Base-by-base conservation (phyloP, 1,140 invertebrate species). In the Hyposmocoma kahamanoa region DNA sequence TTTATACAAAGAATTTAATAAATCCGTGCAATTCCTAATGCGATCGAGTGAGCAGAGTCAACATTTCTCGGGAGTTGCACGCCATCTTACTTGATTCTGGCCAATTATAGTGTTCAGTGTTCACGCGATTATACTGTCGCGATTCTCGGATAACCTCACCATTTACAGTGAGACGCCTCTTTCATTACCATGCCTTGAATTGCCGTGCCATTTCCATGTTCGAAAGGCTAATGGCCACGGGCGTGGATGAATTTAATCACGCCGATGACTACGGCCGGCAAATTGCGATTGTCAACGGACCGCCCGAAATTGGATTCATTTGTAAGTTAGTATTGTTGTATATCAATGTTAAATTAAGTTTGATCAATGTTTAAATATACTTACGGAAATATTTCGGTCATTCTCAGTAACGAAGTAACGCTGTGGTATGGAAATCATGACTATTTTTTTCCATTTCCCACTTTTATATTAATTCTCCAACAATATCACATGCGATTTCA, bases 1-100 rank as follows among this genome's bases (percentile, higher is more conserved):
- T 36, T 36, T 34, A 32, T 24, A 43, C 24, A 17, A 24, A 42
- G 39, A 50, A 59, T 53, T 54, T 50, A 59, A 41, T 56, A 60
- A 42, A 58, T 56, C 47, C 42, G 20, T 45, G 30, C 53, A 58
- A 60, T 62, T 62, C 58, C 36, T 19, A 42, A 51, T 62, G 62
- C 63, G 69, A 74, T 70, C 18, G 38, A 22, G 1, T 13, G 38
- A 36, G 38, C 19, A 66, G 60, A 62, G 62, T 57, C 58, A 59
- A 58, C 64, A 64, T 49, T 47, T 60, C 54, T 51, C 38, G 18
- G 24, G 44, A 32, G 39, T 47, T 46, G 60, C 70, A 67, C 70
- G 69, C 71, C 63, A 77, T 72, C 62, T 78, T 61, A 67, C 73
- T 78, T 78, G 65, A 80, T 79, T 83, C 75, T 69, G 55, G 60